Conservation (phyloP, 2,797 vertebrate species). For the Taeniopygia guttata region DNA sequence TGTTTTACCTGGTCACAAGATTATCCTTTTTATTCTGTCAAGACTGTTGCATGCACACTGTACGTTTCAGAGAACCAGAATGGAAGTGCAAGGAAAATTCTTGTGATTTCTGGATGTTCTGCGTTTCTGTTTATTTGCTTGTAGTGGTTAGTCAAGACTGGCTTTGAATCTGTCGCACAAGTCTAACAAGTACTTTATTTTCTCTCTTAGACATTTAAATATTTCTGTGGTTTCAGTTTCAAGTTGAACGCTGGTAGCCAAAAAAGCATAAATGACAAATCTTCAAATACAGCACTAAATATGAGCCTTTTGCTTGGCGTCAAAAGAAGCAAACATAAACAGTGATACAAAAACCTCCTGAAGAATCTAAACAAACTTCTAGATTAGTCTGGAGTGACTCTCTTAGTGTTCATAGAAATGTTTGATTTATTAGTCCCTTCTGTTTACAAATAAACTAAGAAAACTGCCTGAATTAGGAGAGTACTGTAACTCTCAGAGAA, state of each 20-base stretch:
- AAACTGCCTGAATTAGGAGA: neutral
- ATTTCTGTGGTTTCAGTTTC: slow-evolving; percentile 20
- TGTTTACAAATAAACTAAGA: neutral
- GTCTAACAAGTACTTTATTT: neutral
- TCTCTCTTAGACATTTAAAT: neutral
- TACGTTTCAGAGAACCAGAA: neutral
- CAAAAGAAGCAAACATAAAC: neutral
- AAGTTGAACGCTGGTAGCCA: neutral
- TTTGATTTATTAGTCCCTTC: neutral
- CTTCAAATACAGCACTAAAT: neutral
- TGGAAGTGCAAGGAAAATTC: neutral
- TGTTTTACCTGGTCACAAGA: neutral
- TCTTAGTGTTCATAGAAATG: neutral
- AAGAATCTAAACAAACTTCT: neutral
- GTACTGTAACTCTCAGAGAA: neutral
- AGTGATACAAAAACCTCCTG: fast-evolving
- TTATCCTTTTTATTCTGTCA: neutral
- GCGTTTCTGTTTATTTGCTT: neutral
- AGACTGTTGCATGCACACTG: neutral
- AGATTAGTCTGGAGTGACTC: neutral
- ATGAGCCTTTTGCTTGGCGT: neutral
- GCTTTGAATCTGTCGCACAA: neutral
- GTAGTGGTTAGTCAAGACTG: neutral
- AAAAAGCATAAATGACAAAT: neutral
- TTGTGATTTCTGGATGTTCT: neutral